Percentiles rank a stretch among this genome's conserved stretches.
phyloP scores from a whole-genome alignment of 1,140 invertebrate species.

The Oscheius sp. region DNA sequence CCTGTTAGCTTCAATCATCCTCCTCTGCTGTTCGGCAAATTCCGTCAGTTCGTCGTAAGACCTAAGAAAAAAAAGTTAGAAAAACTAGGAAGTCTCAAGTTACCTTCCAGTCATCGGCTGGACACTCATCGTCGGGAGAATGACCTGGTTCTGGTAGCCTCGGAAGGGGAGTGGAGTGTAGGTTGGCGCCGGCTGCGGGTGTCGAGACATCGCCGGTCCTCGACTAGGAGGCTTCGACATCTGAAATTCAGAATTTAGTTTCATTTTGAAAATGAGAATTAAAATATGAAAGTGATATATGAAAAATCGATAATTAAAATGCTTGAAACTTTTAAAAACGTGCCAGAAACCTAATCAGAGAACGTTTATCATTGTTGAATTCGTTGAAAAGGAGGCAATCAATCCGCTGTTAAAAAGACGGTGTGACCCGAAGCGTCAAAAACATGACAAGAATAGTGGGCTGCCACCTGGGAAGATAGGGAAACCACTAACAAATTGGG shows the following conservation, averaged over 20 bases:
- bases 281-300: too few species aligned
- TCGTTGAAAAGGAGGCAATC: too few species aligned
- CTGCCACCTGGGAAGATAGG: too few species aligned
- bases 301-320: too few species aligned
- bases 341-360: too few species aligned
- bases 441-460: too few species aligned
- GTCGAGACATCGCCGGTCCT: not conserved
- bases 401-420: too few species aligned
- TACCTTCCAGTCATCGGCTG: constrained; percentile 15
- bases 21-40: not conserved
- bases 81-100: not conserved
- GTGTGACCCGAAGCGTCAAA: too few species aligned
- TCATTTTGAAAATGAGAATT: too few species aligned
- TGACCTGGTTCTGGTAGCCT: not conserved
- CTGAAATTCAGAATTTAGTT: constrained; percentile 1
- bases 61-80: not conserved
- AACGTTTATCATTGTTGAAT: too few species aligned
- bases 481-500: too few species aligned
- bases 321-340: too few species aligned
- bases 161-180: not conserved
- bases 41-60: not conserved
- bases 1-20: constrained; percentile 4
- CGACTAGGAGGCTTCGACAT: not conserved
- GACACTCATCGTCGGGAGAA: constrained; percentile 13
- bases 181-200: not conserved